These are phyloP conservation scores for Champsocephalus gunnari DNA, from an alignment of 2,797 vertebrate species.

Conservation along the genomic window DNA sequence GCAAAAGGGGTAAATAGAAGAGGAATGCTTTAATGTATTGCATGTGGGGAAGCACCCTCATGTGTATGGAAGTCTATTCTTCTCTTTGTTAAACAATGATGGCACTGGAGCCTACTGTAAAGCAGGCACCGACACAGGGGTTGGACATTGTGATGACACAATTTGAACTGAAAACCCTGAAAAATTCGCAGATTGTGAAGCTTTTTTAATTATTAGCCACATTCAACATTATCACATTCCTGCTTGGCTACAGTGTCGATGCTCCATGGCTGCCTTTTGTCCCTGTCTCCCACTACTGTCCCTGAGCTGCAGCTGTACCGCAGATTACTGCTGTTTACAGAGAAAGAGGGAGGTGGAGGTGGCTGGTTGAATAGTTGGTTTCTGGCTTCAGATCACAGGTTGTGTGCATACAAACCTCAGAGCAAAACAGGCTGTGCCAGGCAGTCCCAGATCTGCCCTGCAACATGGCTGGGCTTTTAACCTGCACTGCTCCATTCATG, in stretches of 20 bases:
- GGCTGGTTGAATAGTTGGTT: slow-evolving; percentile 40
- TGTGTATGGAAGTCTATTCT: slow-evolving; percentile 31
- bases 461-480: slow-evolving; percentile 20
- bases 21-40: slow-evolving; percentile 59
- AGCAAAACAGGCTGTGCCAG: slow-evolving; percentile 35
- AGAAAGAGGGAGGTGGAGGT: slow-evolving; percentile 52
- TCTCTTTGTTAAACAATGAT: slow-evolving; percentile 38
- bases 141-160: slow-evolving; percentile 17
- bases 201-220: slow-evolving; percentile 9
- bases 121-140: slow-evolving; percentile 15
- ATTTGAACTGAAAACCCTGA: slow-evolving; percentile 1
- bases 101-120: slow-evolving; percentile 23
- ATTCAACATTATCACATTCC: slow-evolving; percentile 11
- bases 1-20: slow-evolving; percentile 46
- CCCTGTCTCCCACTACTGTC: slow-evolving; percentile 61
- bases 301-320: slow-evolving; percentile 73
- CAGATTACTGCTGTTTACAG: slow-evolving; percentile 70
- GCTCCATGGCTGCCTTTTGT: slow-evolving; percentile 36
- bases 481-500: slow-evolving; percentile 6
- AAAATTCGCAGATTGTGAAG: not conserved
- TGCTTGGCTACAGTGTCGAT: not conserved
- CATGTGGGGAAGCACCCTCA: slow-evolving; percentile 50
- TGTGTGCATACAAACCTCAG: slow-evolving; percentile 55
- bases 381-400: slow-evolving; percentile 73
- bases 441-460: slow-evolving; percentile 45